These are phyloP conservation scores for Leptothorax acervorum DNA, from an alignment of 2,888 invertebrate genomes.

Conservation along the genomic window DNA sequence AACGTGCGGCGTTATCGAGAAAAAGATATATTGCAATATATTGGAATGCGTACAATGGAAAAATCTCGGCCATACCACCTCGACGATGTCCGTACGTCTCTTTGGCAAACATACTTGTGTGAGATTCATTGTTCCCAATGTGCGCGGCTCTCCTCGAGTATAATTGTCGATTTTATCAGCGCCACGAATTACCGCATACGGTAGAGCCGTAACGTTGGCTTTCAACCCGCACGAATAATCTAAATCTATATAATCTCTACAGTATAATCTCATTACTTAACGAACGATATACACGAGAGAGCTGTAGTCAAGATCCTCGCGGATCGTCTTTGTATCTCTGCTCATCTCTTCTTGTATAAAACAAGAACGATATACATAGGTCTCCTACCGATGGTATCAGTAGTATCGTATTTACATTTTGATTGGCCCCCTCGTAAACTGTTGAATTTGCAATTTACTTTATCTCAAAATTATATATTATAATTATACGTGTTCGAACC, in stretches of 20 bases:
- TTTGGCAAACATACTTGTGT: slow-evolving; percentile 77
- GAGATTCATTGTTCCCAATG: slow-evolving; percentile 63
- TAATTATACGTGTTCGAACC: background rate
- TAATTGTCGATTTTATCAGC: slow-evolving; percentile 37
- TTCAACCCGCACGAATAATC: slow-evolving; percentile 21
- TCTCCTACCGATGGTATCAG: slow-evolving; percentile 13
- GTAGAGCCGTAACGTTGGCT: background rate
- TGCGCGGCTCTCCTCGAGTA: slow-evolving; percentile 44
- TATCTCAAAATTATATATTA: background rate
- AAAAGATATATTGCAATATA: slow-evolving; percentile 11
- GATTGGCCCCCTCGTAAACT: slow-evolving; percentile 43
- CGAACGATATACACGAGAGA: background rate
- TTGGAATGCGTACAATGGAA: slow-evolving; percentile 38
- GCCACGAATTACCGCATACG: slow-evolving; percentile 33
- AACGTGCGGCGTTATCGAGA: background rate
- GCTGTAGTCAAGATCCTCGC: background rate
- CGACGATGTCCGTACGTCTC: slow-evolving; percentile 68
- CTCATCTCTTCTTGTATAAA: slow-evolving; percentile 44
- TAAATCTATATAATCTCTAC: slow-evolving; percentile 34
- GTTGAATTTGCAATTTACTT: background rate
- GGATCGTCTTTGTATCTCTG: slow-evolving; percentile 14
- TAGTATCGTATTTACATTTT: slow-evolving; percentile 60
- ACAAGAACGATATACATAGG: slow-evolving; percentile 24
- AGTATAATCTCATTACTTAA: slow-evolving; percentile 39
- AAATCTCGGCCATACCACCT: slow-evolving; percentile 55